Percentiles rank a stretch among this genome's conserved stretches.
Evolutionary conservation across 2,888 invertebrate species (phyloP).

Genomic region (Drosophila tripunctata): DNA sequence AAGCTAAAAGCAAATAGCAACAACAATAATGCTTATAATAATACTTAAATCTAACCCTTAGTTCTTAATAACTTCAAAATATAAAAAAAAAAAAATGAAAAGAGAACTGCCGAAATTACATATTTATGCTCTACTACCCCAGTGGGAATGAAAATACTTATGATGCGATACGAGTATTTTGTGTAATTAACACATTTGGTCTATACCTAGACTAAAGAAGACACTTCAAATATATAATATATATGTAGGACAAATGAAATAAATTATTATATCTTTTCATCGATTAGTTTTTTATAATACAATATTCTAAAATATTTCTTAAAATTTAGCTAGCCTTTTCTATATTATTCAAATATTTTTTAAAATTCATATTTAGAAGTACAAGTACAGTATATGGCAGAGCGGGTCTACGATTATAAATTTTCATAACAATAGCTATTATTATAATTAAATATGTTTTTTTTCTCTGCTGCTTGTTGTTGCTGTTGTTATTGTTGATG

Average conservation of each 20-base stretch:
- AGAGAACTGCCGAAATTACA: too few species aligned
- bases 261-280: too few species aligned
- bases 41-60: conserved; percentile 12
- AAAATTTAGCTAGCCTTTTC: too few species aligned
- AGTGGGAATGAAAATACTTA: background rate
- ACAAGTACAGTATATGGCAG: background rate
- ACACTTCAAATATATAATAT: too few species aligned
- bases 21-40: conserved; percentile 1
- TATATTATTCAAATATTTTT: too few species aligned
- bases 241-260: too few species aligned
- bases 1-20: conserved; percentile 25
- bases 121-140: background rate
- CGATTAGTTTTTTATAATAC: too few species aligned
- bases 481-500: conserved; percentile 13
- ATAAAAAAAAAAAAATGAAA: background rate
- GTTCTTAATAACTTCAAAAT: conserved; percentile 8
- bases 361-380: background rate
- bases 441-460: background rate
- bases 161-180: too few species aligned
- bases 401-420: conserved; percentile 18
- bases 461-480: conserved; percentile 2
- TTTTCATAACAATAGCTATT: conserved; percentile 10
- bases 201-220: too few species aligned
- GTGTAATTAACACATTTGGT: background rate
- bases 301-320: too few species aligned